Base-by-base conservation (phyloP, 2,888 invertebrate species). In the Pantelozetes paolii region DNA sequence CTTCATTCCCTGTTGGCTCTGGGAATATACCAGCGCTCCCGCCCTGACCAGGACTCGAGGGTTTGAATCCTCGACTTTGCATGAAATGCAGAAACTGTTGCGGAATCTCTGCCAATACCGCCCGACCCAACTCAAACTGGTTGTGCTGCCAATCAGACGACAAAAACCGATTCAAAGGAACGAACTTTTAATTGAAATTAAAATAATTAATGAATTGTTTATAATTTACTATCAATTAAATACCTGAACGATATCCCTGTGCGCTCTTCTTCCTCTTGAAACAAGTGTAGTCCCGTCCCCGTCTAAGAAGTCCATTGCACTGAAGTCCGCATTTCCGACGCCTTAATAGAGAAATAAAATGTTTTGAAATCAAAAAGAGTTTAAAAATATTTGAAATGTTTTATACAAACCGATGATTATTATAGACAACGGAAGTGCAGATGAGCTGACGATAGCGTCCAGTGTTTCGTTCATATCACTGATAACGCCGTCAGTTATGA, bases 401-500 rank as follows among this genome's bases (percentile, higher is more conserved):
- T 36, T 36, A 59, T 13, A 59, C 59, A 85, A 87, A 87, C 87
- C 18, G 85, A 86, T 83, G 75, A 87, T 87, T 75, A 87, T 87
- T 73, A 73, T 82, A 81, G 81, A 87, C 87, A 78, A 86, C 85
- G 62, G 86, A 86, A 78, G 84, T 82, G 36, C 87, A 87, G 64
- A 87, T 85, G 87, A 80, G 36, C 76, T 75, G 8, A 82, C 79
- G 70, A 82, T 81, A 23, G 81, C 84, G 78, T 82, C 81, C 75
- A 83, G 83, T 0, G 85, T 85, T 77, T 83, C 82, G 8, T 81
- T 81, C 84, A 87, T 85, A 79, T 87, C 87, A 6, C 86, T 85
- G 75, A 87, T 87, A 62, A 86, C 84, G 2, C 87, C 87, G 80
- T 87, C 87, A 1, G 87, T 87, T 64, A 87, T 83, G 74, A 87